These are phyloP conservation scores for Sweltsa coloradensis DNA, from an alignment of 1,140 invertebrate species.

Conservation along the genomic window DNA sequence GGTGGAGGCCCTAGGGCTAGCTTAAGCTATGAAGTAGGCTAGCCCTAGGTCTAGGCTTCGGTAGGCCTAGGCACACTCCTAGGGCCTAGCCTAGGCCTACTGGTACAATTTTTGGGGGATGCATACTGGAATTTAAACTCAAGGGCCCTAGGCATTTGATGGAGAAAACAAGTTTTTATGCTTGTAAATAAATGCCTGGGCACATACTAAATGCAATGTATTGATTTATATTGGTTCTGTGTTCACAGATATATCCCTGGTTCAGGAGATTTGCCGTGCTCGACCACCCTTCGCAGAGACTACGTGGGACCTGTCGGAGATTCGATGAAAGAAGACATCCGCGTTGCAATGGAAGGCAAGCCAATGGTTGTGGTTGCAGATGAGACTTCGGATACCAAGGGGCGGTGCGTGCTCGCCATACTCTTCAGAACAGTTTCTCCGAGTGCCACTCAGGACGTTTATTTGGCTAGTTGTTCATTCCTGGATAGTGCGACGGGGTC, in stretches of 20 bases:
- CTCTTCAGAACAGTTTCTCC: background rate
- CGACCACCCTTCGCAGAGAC: background rate
- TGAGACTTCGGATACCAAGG: constrained; percentile 1
- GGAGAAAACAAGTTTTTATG: too few species aligned
- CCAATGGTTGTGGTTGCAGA: background rate
- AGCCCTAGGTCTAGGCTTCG: too few species aligned
- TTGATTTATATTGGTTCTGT: background rate
- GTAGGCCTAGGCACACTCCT: too few species aligned
- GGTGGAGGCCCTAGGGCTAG: too few species aligned
- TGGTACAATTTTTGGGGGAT: too few species aligned
- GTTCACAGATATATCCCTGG: background rate
- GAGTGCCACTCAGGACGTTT: background rate
- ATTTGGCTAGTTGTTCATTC: background rate
- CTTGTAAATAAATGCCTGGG: too few species aligned
- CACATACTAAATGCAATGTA: too few species aligned
- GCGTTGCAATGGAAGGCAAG: background rate
- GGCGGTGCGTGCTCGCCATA: background rate
- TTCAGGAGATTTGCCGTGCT: background rate
- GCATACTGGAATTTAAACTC: too few species aligned
- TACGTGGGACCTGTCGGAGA: background rate
- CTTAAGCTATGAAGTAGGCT: too few species aligned
- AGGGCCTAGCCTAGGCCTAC: too few species aligned
- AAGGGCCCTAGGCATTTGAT: too few species aligned
- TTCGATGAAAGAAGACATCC: background rate
- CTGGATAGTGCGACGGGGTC: background rate